Base-by-base conservation (phyloP, 2,888 invertebrate species). In the Xylocampa areola region DNA sequence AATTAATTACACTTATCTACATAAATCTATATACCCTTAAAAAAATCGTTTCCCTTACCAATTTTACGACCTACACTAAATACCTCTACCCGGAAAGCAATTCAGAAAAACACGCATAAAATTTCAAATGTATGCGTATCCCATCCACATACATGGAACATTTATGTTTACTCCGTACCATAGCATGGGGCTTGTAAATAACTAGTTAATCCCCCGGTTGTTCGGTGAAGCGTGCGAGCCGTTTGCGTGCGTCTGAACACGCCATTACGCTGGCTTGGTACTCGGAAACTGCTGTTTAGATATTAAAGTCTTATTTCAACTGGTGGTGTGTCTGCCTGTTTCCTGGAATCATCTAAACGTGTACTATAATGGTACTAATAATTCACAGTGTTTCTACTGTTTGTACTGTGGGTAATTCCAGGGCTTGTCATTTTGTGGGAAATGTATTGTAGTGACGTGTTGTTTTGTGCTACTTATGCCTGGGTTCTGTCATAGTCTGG, bases 271-370 rank as follows among this genome's bases (percentile, higher is more conserved):
- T 14, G 30, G 30, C 44, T 29, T 33, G 39, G 27, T 49, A 35
- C 50, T 16, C 35, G 41, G 13, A 43, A 49, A 54, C 51, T 43
- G 23, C 43, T 69, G 62, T 66, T 61, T 62, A 66, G 47, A 58
- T 66, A 73, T 71, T 73, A 73, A 71, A 62, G 55, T 66, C 58
- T 71, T 73, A 70, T 62, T 66, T 59, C 54, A 55, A 52, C 50
- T 43, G 40, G 16, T 33, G 21, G 35, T 53, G 21, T 30, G 17
- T 32, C 30, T 40, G 19, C 32, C 23, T 52, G 33, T 4, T 35
- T 65, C 61, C 11, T 41, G 23, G 14, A n/a, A 52, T 35, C 11
- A 7, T 37, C 37, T 37, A 39, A 64, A 47, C 29, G 21, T 19
- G 23, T 4, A 17, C 16, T 37, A 14, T 8, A 39, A 8, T 2